A percentile compares a stretch with the other conserved stretches of the same genome.
These are phyloP conservation scores for Synanthedon formicaeformis DNA, from an alignment of 2,888 invertebrate genomes.

Conservation along the genomic window DNA sequence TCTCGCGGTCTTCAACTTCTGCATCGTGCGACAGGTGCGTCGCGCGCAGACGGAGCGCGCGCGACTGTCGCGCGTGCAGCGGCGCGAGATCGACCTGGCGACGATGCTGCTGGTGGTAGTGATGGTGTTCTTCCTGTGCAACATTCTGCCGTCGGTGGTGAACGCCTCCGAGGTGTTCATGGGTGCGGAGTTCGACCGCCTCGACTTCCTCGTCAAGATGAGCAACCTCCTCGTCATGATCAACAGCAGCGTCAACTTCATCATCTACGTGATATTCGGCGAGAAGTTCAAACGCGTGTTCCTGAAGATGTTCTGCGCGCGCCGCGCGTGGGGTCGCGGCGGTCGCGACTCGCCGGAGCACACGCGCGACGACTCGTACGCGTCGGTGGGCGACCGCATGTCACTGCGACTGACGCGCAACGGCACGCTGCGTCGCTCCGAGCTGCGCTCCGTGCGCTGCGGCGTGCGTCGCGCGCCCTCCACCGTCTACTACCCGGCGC, in stretches of 20 bases:
- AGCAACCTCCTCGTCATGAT: conserved; percentile 95
- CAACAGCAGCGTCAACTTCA: conserved; percentile 97
- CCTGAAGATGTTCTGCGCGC: conserved; percentile 81
- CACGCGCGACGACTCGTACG: conserved; percentile 86
- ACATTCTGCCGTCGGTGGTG: conserved; percentile 86
- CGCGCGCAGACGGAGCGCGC: conserved; percentile 91
- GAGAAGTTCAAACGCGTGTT: conserved; percentile 95
- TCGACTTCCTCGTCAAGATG: conserved; percentile 79
- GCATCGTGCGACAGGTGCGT: conserved; percentile 91
- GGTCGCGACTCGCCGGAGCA: conserved; percentile 72
- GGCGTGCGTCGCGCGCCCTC: conserved; percentile 12
- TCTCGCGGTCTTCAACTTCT: conserved; percentile 88
- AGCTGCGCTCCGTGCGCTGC: conserved; percentile 18
- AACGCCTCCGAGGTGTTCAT: conserved; percentile 87
- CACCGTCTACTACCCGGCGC: conserved; percentile 48
- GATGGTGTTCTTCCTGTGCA: conserved; percentile 93
- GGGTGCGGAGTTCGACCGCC: conserved; percentile 45
- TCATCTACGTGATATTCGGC: conserved; percentile 97
- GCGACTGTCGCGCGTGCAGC: conserved; percentile 88
- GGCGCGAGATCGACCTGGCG: conserved; percentile 92
- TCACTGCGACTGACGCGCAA: conserved; percentile 72
- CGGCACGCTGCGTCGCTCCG: conserved; percentile 48
- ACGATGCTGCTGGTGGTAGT: conserved; percentile 96
- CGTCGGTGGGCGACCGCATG: conserved; percentile 82
- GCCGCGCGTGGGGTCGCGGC: conserved; percentile 57